Conservation (phyloP, 1,140 invertebrate genomes). For the Schmidtea mediterranea region DNA sequence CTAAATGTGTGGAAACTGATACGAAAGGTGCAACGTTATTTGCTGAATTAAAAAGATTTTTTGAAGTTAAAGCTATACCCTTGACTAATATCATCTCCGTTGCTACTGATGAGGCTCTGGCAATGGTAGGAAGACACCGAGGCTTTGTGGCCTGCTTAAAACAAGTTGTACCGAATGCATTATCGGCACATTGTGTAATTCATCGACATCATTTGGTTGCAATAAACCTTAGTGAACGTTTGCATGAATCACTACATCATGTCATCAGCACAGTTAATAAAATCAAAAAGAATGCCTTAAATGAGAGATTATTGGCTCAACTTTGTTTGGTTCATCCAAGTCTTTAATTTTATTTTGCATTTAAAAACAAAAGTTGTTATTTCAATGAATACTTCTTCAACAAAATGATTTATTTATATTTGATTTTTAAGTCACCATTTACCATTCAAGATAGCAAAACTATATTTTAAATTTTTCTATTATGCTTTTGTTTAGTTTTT, state of each 20-base stretch:
- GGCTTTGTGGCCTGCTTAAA: not conserved
- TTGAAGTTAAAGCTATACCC: slow-evolving; percentile 13
- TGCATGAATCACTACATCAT: not conserved
- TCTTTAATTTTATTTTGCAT: too few relatives aligned
- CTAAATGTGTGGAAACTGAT: slow-evolving; percentile 8
- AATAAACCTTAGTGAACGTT: not conserved
- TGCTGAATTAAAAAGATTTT: slow-evolving; percentile 12
- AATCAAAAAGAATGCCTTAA: not conserved
- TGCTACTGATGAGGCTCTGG: slow-evolving; percentile 15
- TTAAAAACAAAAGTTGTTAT: too few relatives aligned
- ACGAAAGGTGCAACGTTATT: slow-evolving; percentile 10
- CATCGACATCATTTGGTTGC: slow-evolving; percentile 1
- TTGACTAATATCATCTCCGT: slow-evolving; percentile 15
- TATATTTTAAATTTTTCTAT: too few relatives aligned
- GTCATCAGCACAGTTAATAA: not conserved
- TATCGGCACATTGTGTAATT: not conserved
- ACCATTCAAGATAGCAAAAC: too few relatives aligned
- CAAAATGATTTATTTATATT: too few relatives aligned
- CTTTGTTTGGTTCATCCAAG: too few relatives aligned
- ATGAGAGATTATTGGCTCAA: not conserved
- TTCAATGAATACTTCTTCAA: too few relatives aligned
- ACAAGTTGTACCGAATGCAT: not conserved
- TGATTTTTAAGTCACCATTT: too few relatives aligned
- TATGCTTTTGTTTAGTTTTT: too few relatives aligned
- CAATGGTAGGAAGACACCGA: slow-evolving; percentile 11